Evolutionary conservation across 2,113 vertebrate species (phyloP).

Genomic region (Hemichromis elongatus): DNA sequence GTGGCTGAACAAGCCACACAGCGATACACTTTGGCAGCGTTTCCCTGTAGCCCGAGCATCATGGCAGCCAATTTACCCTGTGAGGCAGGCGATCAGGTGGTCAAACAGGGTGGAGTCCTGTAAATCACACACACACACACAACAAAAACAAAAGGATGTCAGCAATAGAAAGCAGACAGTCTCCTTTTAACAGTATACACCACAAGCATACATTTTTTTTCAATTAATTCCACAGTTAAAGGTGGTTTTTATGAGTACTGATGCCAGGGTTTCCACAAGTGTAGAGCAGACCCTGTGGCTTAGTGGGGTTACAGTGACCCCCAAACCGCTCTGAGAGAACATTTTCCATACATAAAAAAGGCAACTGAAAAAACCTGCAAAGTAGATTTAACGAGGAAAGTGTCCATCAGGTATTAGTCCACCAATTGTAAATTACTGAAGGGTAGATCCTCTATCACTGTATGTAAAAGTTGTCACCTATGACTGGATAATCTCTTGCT

Average conservation of each 20-base stretch:
- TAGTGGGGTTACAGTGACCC: not conserved
- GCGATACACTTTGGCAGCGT: conserved; percentile 63
- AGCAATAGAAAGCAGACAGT: not conserved
- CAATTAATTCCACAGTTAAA: not conserved
- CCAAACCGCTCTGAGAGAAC: not conserved
- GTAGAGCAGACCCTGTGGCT: not conserved
- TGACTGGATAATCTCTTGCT: not conserved
- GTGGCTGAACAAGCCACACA: conserved; percentile 75
- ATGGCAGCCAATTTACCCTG: not conserved
- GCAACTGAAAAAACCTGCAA: not conserved
- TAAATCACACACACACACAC: conserved; percentile 36
- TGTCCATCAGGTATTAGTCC: not conserved
- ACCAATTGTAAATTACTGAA: not conserved
- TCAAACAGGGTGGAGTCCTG: conserved; percentile 27
- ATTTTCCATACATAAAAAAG: not conserved
- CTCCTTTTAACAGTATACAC: not conserved
- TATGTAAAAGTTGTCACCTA: not conserved
- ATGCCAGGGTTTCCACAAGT: not conserved
- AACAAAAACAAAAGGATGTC: not conserved
- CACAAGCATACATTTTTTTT: not conserved
- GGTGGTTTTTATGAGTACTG: not conserved
- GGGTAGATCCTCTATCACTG: not conserved
- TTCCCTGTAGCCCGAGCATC: conserved; percentile 76
- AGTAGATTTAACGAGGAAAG: not conserved
- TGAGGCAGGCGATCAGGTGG: not conserved